Percentiles rank a stretch among this genome's conserved stretches.
These are phyloP conservation scores for Diaphora mendica DNA, from an alignment of 2,888 invertebrate species.

Conservation along the genomic window DNA sequence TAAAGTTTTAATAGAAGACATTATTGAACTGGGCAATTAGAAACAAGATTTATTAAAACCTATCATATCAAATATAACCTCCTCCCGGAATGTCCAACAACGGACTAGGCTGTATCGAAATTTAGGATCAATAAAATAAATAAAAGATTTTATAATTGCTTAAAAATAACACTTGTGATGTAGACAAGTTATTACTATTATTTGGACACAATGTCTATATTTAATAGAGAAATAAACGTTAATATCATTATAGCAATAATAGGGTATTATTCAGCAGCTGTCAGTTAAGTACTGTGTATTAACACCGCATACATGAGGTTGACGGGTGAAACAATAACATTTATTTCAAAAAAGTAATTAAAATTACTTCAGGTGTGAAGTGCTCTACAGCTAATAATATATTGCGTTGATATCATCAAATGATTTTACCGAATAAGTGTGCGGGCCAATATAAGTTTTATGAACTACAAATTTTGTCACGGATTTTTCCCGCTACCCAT, in stretches of 20 bases:
- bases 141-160: background rate
- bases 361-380: background rate
- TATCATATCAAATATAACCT: background rate
- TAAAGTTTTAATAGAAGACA: background rate
- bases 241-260: background rate
- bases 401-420: background rate
- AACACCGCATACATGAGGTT: background rate
- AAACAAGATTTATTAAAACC: background rate
- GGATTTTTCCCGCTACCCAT: too few species aligned
- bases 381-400: background rate
- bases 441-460: too few species aligned
- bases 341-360: background rate
- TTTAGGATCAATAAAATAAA: too few species aligned
- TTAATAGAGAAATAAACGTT: background rate
- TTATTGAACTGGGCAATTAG: background rate
- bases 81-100: too few species aligned
- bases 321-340: background rate
- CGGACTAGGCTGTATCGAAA: too few species aligned
- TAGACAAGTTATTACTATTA: slow-evolving; percentile 6
- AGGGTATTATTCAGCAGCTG: background rate
- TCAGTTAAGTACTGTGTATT: slow-evolving; percentile 1
- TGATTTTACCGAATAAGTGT: background rate
- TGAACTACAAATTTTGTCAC: too few species aligned
- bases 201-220: background rate
- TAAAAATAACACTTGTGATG: background rate